Evolutionary conservation across 1,140 invertebrate genomes (phyloP).

Genomic region (Atta texana): DNA sequence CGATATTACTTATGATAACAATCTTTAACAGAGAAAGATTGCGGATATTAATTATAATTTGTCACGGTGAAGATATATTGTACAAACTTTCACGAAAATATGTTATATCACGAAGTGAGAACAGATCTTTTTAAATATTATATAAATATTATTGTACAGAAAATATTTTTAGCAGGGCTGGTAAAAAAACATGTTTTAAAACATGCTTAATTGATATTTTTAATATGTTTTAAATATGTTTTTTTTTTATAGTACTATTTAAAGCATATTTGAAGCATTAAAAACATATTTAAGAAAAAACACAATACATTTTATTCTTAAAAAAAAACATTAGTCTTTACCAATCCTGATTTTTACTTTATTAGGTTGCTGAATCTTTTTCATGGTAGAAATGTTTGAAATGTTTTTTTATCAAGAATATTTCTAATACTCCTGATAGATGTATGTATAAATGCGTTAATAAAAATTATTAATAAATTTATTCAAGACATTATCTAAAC

Average conservation of each 20-base stretch:
- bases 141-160: background rate
- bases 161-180: background rate
- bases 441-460: background rate
- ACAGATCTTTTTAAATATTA: background rate
- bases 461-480: background rate
- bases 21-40: background rate
- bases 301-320: too few relatives aligned
- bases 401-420: background rate
- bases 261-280: too few relatives aligned
- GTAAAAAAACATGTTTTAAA: too few relatives aligned
- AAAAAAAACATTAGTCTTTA: too few relatives aligned
- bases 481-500: background rate
- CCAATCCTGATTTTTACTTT: too few relatives aligned
- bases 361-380: background rate
- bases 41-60: slow-evolving; percentile 12
- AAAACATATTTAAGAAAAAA: too few relatives aligned
- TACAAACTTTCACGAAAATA: background rate
- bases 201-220: too few relatives aligned
- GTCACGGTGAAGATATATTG: background rate
- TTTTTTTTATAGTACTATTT: too few relatives aligned
- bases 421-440: too few relatives aligned
- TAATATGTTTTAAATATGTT: too few relatives aligned
- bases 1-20: slow-evolving; percentile 31
- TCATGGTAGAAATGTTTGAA: background rate
- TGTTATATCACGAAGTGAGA: background rate